Conservation (phyloP, 2,797 vertebrate species). For the Linurgus olivaceus region DNA sequence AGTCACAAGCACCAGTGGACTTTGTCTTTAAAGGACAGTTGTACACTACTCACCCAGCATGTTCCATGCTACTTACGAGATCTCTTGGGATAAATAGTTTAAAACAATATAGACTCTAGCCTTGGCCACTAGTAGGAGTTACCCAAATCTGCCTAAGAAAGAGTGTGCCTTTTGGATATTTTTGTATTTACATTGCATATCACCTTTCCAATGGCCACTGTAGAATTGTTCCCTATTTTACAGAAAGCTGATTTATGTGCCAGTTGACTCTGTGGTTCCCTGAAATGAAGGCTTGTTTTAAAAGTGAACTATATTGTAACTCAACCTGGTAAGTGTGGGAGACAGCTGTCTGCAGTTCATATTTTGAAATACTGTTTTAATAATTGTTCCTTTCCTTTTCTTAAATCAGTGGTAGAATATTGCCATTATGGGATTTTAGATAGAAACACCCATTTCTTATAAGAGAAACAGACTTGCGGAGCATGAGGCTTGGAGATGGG, state of each 20-base stretch:
- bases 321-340: neutral
- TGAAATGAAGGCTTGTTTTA: slow-evolving; percentile 13
- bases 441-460: slow-evolving; percentile 1
- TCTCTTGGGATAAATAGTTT: neutral
- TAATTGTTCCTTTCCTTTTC: slow-evolving; percentile 49
- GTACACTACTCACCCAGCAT: neutral
- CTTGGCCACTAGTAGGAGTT: neutral
- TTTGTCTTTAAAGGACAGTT: neutral
- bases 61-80: neutral
- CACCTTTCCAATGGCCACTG: neutral
- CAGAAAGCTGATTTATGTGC: slow-evolving; percentile 15
- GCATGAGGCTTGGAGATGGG: neutral
- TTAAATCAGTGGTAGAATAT: slow-evolving; percentile 26
- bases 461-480: neutral
- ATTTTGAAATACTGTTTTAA: slow-evolving; percentile 48
- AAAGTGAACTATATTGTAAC: slow-evolving; percentile 12
- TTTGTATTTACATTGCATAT: neutral
- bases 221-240: neutral
- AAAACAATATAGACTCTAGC: neutral
- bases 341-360: slow-evolving; percentile 53
- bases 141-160: neutral
- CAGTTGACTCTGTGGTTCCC: neutral
- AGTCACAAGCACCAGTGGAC: neutral
- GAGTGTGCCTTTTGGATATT: neutral
- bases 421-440: slow-evolving; percentile 24